Conservation (phyloP, 1,140 invertebrate genomes). For the Dufourea novaeangliae region DNA sequence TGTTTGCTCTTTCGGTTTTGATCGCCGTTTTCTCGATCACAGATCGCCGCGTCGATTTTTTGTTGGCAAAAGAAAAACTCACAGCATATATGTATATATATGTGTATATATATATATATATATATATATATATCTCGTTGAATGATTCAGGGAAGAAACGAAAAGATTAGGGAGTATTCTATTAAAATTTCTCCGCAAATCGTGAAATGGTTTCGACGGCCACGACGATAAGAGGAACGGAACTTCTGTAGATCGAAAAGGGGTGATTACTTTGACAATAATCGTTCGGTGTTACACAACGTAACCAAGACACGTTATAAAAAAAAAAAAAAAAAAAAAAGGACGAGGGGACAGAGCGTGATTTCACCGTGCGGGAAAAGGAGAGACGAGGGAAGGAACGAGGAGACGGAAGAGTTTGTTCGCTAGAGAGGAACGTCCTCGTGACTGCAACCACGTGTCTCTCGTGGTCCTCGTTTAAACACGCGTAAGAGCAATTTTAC, state of each 20-base stretch:
- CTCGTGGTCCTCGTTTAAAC: conserved; percentile 61
- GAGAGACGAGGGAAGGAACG: conserved; percentile 24
- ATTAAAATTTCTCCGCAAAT: too few relatives aligned
- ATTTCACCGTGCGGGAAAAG: neutral
- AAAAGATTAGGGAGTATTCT: too few relatives aligned
- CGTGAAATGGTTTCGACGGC: too few relatives aligned
- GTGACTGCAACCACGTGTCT: conserved; percentile 63
- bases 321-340: neutral
- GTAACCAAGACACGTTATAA: neutral
- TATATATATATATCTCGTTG: too few relatives aligned
- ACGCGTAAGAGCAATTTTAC: conserved; percentile 66
- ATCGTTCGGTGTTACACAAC: neutral
- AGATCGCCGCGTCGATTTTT: conserved; percentile 17
- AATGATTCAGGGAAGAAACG: too few relatives aligned
- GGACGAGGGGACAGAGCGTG: neutral
- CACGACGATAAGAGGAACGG: too few relatives aligned
- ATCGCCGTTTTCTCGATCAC: neutral
- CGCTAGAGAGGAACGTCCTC: conserved; percentile 56
- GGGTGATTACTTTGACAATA: too few relatives aligned
- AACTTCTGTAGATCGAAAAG: too few relatives aligned
- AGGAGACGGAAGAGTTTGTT: conserved; percentile 33
- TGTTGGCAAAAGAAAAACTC: too few relatives aligned
- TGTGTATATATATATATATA: too few relatives aligned
- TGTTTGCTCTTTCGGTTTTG: conserved; percentile 60
- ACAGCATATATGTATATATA: too few relatives aligned